These are phyloP conservation scores for Athetis lepigone DNA, from an alignment of 2,888 invertebrate species.

Conservation along the genomic window DNA sequence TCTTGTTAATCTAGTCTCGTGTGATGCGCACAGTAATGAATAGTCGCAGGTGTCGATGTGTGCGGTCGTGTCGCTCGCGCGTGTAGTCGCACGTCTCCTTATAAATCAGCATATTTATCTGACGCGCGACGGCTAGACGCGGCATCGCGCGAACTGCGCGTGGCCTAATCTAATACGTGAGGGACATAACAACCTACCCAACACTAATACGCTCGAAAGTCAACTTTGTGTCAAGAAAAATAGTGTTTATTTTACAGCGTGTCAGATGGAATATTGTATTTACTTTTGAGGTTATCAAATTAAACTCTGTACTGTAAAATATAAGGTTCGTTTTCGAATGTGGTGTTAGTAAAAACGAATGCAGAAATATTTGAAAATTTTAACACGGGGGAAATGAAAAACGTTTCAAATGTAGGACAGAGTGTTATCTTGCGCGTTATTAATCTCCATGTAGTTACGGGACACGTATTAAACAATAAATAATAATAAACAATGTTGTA, in stretches of 20 bases:
- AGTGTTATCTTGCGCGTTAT: constrained; percentile 48
- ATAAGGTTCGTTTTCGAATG: constrained; percentile 32
- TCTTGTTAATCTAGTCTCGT: constrained; percentile 18
- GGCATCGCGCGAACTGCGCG: constrained; percentile 56
- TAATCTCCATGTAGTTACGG: constrained; percentile 57
- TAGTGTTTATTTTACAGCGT: constrained; percentile 34
- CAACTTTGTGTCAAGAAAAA: constrained; percentile 31
- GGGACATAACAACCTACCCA: constrained; percentile 54
- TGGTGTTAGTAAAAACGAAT: constrained; percentile 31
- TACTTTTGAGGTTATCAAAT: constrained; percentile 23
- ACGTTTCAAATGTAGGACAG: constrained; percentile 53
- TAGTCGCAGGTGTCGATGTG: constrained; percentile 28
- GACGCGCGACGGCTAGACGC: constrained; percentile 49
- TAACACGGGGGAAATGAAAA: constrained; percentile 63
- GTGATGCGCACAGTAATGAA: constrained; percentile 6
- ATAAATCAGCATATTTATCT: constrained; percentile 67
- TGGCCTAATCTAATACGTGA: constrained; percentile 67
- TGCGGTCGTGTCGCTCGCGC: constrained; percentile 16
- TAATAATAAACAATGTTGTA: constrained; percentile 19
- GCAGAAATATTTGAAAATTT: constrained; percentile 63
- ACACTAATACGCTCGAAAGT: constrained; percentile 28
- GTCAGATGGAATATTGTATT: constrained; percentile 16
- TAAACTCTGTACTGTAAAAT: neutral
- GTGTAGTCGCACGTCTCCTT: constrained; percentile 47
- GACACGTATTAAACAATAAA: constrained; percentile 53